Conservation (phyloP, 2,797 vertebrate genomes). For the Mus spretus region DNA sequence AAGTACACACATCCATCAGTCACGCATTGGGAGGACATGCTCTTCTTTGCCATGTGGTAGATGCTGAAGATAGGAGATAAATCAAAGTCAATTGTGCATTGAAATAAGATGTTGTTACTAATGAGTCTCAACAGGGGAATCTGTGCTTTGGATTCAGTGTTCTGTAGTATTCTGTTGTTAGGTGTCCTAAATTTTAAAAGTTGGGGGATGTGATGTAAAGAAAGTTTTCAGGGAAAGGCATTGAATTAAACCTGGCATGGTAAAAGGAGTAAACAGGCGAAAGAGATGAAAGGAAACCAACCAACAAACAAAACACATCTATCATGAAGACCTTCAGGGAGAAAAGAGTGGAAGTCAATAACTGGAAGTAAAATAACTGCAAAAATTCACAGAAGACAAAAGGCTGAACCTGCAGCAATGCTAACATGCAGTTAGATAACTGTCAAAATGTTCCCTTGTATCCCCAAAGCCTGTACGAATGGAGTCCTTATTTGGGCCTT, state of each 20-base stretch:
- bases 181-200: neutral
- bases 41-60: neutral
- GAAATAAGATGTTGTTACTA: neutral
- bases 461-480: fast-evolving
- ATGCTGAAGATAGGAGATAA: neutral
- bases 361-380: fast-evolving
- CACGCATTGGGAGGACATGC: neutral
- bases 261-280: neutral
- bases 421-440: fast-evolving
- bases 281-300: neutral
- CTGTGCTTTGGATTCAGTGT: neutral
- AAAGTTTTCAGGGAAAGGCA: neutral
- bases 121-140: neutral
- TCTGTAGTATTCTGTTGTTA: neutral
- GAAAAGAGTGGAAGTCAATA: neutral
- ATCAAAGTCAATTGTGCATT: neutral
- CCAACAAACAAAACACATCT: neutral
- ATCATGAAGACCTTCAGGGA: neutral
- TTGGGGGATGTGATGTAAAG: neutral
- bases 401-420: neutral
- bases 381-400: neutral
- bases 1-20: neutral
- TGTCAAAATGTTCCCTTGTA: fast-evolving
- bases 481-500: neutral
- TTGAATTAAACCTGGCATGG: neutral